Evolutionary conservation across 30 jellyfish, hydroid and myxozoan genomes (phyloP).

Genomic region (Rhopilema esculentum): DNA sequence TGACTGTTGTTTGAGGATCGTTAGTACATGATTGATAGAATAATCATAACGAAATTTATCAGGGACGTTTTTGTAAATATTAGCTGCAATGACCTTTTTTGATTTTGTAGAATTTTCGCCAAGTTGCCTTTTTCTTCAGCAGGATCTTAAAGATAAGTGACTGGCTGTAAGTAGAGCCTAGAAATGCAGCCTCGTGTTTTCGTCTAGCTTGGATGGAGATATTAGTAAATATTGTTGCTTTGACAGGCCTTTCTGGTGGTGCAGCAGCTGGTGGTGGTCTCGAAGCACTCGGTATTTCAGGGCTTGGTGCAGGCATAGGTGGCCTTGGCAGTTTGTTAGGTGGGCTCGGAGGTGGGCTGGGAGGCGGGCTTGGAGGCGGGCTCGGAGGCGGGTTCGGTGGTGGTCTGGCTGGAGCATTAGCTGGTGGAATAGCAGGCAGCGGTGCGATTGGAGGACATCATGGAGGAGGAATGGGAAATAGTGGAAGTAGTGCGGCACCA

Average conservation of each 20-base stretch:
- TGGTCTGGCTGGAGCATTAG: background rate
- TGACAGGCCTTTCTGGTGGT: slow-evolving; percentile 72
- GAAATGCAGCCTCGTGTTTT: background rate
- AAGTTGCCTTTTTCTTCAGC: background rate
- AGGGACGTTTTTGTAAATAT: too few relatives aligned
- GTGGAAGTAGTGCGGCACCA: slow-evolving; percentile 29
- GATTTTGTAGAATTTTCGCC: too few relatives aligned
- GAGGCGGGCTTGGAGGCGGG: slow-evolving; percentile 77
- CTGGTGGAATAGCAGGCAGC: background rate
- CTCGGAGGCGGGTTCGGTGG: slow-evolving; percentile 78
- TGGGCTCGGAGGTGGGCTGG: slow-evolving; percentile 52
- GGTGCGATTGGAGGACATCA: slow-evolving; percentile 7
- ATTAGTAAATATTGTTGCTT: slow-evolving; percentile 23
- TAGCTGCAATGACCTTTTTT: background rate
- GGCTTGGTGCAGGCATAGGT: slow-evolving; percentile 60
- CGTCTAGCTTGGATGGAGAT: background rate
- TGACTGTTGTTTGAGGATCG: too few relatives aligned
- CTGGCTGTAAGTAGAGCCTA: background rate
- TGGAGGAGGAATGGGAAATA: slow-evolving; percentile 49
- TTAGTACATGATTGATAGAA: too few relatives aligned
- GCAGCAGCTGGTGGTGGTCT: slow-evolving; percentile 32
- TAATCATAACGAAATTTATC: too few relatives aligned
- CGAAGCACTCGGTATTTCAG: slow-evolving; percentile 55
- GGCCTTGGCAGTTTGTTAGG: slow-evolving; percentile 61
- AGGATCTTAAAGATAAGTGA: background rate